Evolutionary conservation across 2,888 invertebrate genomes (phyloP), one percentile per base, ranked within the genome.

Genomic region (Patella caerulea): DNA sequence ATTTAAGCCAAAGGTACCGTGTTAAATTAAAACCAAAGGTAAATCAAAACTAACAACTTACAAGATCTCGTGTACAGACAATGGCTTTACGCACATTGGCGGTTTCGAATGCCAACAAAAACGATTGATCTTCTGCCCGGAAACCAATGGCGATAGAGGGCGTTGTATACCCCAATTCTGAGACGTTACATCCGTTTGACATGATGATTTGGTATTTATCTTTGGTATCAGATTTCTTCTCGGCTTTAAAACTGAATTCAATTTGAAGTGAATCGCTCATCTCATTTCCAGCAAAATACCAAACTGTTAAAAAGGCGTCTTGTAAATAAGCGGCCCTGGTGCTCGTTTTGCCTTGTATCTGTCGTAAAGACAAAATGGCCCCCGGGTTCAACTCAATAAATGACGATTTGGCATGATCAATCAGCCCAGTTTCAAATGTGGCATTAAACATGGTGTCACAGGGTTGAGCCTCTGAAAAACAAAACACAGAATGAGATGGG

Each of bases 381-480:
- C 82, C 81, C 2, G 79, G 78, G 14, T 78, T 79, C 24, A 82
- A 76, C 72, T 83, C 82, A 71, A 84, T 79, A 59, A 81, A 84
- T 3, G 84, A 83, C 24, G 77, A 75, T 54, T 82, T 83, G 54
- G 83, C 83, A 12, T 81, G 76, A 71, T 84, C 84, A 29, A 80
- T 72, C 55, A 81, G 54, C 11, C 83, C 84, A 53, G 80, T 71
- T 56, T 83, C 83, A 55, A 84, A 84, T 12, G 83, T 84, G 29
- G 83, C 82, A 76, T 84, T 84, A 17, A 84, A 79, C 84, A 83
- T 83, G 17, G 81, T 81, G 65, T 84, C 84, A 70, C 84, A 84
- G 1, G 82, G 83, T 3, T 45, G 45, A 45, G 45, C 45, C 9
- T 45, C 45, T 45, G 45, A 45, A 45, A 45, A 45, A 45, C 45